Evolutionary conservation across 1,140 invertebrate species (phyloP), one percentile per base, ranked within the genome.

Genomic region (Cepaea nemoralis): DNA sequence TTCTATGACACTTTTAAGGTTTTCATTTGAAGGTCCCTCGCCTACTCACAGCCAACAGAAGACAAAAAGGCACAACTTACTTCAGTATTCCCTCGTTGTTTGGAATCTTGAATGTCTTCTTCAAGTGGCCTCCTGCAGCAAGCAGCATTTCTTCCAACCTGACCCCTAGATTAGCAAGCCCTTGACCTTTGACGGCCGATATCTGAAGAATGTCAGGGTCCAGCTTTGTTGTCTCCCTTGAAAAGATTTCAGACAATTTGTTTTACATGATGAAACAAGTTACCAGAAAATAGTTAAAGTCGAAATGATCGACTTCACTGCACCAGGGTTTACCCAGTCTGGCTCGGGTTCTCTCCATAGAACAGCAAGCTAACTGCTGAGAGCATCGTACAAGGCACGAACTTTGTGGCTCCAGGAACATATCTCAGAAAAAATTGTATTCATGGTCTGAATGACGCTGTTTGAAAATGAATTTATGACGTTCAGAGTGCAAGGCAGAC

Each of bases 121-220:
- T 35, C 78, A 71, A 33, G 10, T 31, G 42, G 48, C 59, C 42
- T 8, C 67, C 55, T 16, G 66, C n/a, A 0, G 40, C n/a, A 39
- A 80, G 33, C 42, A 80, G 69, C 0, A 42, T 27, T 27, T 66
- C 35, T 35, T 73, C 67, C 19, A 80, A 16, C 22, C 3, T 8
- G 12, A 1, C n/a, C 14, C 67, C 78, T 16, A 80, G 69, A 27
- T 80, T 69, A 70, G 66, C 55, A 5, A 80, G 27, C 16, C 78
- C 78, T 14, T 80, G 19, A 39, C 78, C 78, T 10, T 33, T 80
- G 22, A 80, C 67, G 12, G 78, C 78, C 24, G 78, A 80, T 39
- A 80, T 67, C 42, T 66, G 66, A 27, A 80, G 31, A 55, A 80
- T 73, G 16, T 33, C n/a, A 16, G 42, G 66, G 39, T 80, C 78